These are phyloP conservation scores for Drosophila takahashii DNA, from an alignment of 1,140 invertebrate species.

Conservation along the genomic window DNA sequence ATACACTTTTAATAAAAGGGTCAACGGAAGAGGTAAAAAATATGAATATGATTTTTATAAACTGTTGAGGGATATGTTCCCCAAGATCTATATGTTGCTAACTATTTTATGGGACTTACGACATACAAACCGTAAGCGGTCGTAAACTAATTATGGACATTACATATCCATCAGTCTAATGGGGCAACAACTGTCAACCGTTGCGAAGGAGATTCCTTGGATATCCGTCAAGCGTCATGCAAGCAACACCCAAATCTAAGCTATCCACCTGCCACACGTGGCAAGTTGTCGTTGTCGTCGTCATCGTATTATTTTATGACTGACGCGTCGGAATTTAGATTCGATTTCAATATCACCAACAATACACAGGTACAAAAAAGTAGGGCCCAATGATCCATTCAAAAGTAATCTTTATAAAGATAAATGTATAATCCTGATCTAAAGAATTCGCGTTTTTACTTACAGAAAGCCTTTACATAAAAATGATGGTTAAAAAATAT, in stretches of 20 bases:
- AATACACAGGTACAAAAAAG: not conserved
- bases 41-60: not conserved
- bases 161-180: constrained; percentile 66
- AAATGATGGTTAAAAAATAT: too few species aligned
- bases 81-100: not conserved
- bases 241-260: constrained; percentile 50
- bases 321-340: constrained; percentile 47
- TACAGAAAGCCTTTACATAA: not conserved
- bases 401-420: not conserved
- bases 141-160: constrained; percentile 70
- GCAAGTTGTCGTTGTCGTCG: constrained; percentile 33
- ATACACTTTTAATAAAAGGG: not conserved
- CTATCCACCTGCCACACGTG: constrained; percentile 53
- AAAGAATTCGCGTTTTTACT: not conserved
- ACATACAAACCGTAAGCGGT: constrained; percentile 39
- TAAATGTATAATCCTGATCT: not conserved
- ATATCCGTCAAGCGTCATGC: constrained; percentile 50
- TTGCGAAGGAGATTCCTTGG: constrained; percentile 36
- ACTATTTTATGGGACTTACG: constrained; percentile 1
- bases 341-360: constrained; percentile 37
- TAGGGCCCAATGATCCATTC: not conserved
- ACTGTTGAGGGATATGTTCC: not conserved
- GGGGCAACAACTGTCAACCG: constrained; percentile 56
- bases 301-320: constrained; percentile 46
- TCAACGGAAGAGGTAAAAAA: not conserved